Evolutionary conservation across 64 coral and sea anemone genomes (phyloP).

Genomic region (Pocillopora damicornis): DNA sequence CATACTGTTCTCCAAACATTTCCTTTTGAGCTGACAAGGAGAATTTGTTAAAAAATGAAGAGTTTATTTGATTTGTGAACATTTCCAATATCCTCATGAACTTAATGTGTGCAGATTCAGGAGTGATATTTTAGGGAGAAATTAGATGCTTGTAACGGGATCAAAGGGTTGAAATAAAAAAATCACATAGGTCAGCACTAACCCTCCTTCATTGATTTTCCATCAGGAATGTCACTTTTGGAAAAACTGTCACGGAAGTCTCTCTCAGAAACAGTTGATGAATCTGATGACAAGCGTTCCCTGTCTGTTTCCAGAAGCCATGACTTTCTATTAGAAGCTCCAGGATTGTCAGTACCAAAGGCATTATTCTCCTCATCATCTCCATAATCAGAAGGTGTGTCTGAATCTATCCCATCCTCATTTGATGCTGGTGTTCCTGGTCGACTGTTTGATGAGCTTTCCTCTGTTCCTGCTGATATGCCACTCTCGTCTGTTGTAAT

Average conservation of each 20-base stretch:
- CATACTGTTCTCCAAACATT: too few relatives aligned
- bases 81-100: too few relatives aligned
- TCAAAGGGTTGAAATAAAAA: background rate
- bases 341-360: slow-evolving; percentile 20
- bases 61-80: too few relatives aligned
- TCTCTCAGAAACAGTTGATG: slow-evolving; percentile 79
- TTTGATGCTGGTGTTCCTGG: slow-evolving; percentile 32
- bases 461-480: slow-evolving; percentile 32
- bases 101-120: too few relatives aligned
- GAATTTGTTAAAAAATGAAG: too few relatives aligned
- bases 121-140: background rate
- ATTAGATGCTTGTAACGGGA: background rate
- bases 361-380: slow-evolving; percentile 70
- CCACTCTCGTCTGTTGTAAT: slow-evolving; percentile 63
- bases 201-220: background rate
- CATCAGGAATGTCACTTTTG: slow-evolving; percentile 16
- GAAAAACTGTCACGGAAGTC: slow-evolving; percentile 44
- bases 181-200: background rate
- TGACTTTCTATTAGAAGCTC: slow-evolving; percentile 28
- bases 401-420: slow-evolving; percentile 80
- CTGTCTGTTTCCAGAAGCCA: slow-evolving; percentile 46
- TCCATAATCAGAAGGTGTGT: slow-evolving; percentile 60
- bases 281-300: slow-evolving; percentile 72
- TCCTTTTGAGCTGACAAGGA: too few relatives aligned
- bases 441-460: background rate